Evolutionary conservation across 2,888 invertebrate species (phyloP).

Genomic region (Morpho deidamia): DNA sequence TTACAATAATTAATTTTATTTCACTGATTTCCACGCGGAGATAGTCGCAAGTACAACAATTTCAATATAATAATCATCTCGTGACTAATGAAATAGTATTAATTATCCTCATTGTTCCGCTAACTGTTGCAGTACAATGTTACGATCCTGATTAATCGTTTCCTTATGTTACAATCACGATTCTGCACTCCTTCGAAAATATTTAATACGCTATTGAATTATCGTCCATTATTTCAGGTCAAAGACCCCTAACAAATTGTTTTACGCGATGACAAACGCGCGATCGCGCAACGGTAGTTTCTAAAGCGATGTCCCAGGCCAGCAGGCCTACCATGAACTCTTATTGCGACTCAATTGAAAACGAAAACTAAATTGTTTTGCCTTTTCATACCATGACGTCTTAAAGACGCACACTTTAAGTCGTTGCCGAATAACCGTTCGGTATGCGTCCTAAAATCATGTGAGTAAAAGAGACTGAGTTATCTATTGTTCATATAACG

Average conservation of each 20-base stretch:
- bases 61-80: slow-evolving; percentile 28
- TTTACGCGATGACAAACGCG: slow-evolving; percentile 16
- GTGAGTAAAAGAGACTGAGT: too few relatives aligned
- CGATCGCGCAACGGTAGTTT: slow-evolving; percentile 8
- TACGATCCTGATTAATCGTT: slow-evolving; percentile 48
- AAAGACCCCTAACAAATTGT: slow-evolving; percentile 24
- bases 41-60: too few relatives aligned
- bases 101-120: slow-evolving; percentile 53
- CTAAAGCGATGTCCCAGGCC: not conserved
- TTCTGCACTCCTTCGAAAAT: slow-evolving; percentile 24
- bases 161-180: slow-evolving; percentile 33
- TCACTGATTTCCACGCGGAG: too few relatives aligned
- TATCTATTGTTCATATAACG: too few relatives aligned
- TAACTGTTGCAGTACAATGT: slow-evolving; percentile 50
- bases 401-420: too few relatives aligned
- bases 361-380: too few relatives aligned
- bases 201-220: slow-evolving; percentile 26
- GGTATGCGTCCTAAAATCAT: too few relatives aligned
- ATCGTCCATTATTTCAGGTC: slow-evolving; percentile 21
- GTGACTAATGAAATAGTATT: slow-evolving; percentile 46
- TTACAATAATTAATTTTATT: too few relatives aligned
- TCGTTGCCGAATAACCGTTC: too few relatives aligned
- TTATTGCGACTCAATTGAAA: too few relatives aligned
- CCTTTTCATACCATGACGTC: too few relatives aligned
- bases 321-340: too few relatives aligned